These are phyloP conservation scores for Venustaconcha ellipsiformis DNA, from an alignment of 1,140 invertebrate species.

Conservation along the genomic window DNA sequence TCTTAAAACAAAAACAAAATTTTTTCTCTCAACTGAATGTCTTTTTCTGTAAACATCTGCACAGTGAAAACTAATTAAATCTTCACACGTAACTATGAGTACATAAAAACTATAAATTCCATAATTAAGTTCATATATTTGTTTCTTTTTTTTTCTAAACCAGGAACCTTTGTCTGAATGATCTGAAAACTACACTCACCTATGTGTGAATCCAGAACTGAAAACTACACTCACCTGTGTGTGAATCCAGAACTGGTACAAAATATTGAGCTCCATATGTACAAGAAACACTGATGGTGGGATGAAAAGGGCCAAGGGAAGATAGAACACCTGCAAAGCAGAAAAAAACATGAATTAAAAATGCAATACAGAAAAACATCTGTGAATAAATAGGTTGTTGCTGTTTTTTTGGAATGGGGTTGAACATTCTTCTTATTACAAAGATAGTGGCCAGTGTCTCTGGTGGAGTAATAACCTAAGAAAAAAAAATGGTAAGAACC, in stretches of 20 bases:
- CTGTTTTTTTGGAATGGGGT: too few species aligned
- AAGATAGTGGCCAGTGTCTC: too few species aligned
- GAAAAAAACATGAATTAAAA: slow-evolving; percentile 2
- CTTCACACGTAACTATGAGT: background rate
- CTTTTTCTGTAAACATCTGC: too few species aligned
- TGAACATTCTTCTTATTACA: too few species aligned
- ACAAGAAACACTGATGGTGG: slow-evolving; percentile 86
- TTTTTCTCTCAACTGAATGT: too few species aligned
- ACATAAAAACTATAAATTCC: background rate
- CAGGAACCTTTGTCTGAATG: background rate
- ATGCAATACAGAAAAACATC: too few species aligned
- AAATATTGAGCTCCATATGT: slow-evolving; percentile 87
- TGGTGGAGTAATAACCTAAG: too few species aligned
- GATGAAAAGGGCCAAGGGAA: slow-evolving; percentile 85
- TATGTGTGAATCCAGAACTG: too few species aligned
- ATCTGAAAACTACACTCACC: background rate
- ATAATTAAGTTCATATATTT: background rate
- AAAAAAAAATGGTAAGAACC: too few species aligned
- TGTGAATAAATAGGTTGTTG: too few species aligned
- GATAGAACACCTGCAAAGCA: slow-evolving; percentile 81
- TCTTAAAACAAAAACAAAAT: too few species aligned
- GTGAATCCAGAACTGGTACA: slow-evolving; percentile 95
- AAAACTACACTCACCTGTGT: slow-evolving; percentile 75
- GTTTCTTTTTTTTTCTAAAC: background rate
- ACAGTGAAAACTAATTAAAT: background rate